These are phyloP conservation scores for Lutraria lutraria DNA, from an alignment of 2,888 invertebrate genomes.

Conservation along the genomic window DNA sequence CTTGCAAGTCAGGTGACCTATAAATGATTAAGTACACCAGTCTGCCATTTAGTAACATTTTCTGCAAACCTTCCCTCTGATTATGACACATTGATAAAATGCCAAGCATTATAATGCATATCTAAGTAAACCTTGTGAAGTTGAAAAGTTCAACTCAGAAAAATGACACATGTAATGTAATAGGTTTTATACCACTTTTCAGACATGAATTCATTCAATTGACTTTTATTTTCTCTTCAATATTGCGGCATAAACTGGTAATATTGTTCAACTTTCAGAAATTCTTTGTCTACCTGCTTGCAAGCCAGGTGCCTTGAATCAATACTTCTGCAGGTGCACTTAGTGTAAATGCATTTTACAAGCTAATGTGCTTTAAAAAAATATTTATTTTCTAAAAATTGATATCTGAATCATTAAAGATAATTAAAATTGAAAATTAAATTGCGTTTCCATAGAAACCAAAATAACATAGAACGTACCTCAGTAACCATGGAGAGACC, in stretches of 20 bases:
- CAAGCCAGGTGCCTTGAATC: neutral
- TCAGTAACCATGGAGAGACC: conserved; percentile 89
- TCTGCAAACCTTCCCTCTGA: neutral
- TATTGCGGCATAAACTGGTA: neutral
- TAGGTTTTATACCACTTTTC: too few species aligned
- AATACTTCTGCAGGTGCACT: neutral
- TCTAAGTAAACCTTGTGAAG: too few species aligned
- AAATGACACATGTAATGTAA: too few species aligned
- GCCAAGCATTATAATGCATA: too few species aligned
- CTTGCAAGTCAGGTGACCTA: conserved; percentile 9
- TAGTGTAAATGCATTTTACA: neutral
- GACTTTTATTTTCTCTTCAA: too few species aligned
- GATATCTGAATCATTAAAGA: neutral
- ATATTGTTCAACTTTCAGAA: too few species aligned
- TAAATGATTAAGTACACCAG: neutral
- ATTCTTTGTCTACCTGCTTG: neutral
- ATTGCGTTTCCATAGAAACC: neutral
- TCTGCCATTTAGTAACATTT: neutral
- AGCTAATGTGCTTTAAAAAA: neutral
- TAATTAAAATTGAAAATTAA: neutral
- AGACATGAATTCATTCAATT: too few species aligned
- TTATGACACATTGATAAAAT: neutral
- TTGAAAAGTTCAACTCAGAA: too few species aligned
- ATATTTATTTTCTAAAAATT: neutral
- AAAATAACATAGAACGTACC: conserved; percentile 86